Evolutionary conservation across 2,797 vertebrate genomes (phyloP).

Genomic region (Erithacus rubecula): DNA sequence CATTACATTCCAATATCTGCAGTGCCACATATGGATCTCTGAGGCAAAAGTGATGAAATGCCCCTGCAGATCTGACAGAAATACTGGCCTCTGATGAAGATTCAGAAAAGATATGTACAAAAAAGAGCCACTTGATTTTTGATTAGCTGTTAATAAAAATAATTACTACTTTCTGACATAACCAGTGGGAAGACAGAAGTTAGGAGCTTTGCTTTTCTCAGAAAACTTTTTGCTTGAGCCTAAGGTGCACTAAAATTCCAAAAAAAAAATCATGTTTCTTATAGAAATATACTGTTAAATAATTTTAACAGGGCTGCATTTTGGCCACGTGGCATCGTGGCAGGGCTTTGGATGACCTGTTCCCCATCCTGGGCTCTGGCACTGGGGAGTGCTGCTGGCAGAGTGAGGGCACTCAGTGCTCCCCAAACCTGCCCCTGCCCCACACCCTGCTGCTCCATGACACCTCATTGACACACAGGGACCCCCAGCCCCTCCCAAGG

Average conservation of each 20-base stretch:
- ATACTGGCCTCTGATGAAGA: not conserved
- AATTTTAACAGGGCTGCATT: not conserved
- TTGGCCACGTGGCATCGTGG: not conserved
- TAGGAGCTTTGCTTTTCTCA: not conserved
- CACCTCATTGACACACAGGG: not conserved
- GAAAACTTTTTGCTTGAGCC: not conserved
- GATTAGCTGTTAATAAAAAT: not conserved
- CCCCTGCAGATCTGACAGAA: not conserved
- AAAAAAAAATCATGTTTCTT: not conserved
- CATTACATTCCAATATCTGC: not conserved
- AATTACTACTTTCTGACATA: not conserved
- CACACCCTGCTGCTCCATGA: not conserved
- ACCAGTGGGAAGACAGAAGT: not conserved
- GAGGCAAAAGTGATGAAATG: not conserved
- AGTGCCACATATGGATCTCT: not conserved
- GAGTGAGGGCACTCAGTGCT: rapidly evolving
- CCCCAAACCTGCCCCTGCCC: not conserved
- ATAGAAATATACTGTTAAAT: not conserved
- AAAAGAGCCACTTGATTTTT: not conserved
- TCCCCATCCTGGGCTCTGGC: not conserved
- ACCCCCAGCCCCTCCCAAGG: not conserved
- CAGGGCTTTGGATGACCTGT: rapidly evolving
- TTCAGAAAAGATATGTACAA: not conserved
- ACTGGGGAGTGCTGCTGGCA: rapidly evolving
- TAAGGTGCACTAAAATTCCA: not conserved